Evolutionary conservation across 2,888 invertebrate genomes (phyloP).

Genomic region (Papilio protenor): DNA sequence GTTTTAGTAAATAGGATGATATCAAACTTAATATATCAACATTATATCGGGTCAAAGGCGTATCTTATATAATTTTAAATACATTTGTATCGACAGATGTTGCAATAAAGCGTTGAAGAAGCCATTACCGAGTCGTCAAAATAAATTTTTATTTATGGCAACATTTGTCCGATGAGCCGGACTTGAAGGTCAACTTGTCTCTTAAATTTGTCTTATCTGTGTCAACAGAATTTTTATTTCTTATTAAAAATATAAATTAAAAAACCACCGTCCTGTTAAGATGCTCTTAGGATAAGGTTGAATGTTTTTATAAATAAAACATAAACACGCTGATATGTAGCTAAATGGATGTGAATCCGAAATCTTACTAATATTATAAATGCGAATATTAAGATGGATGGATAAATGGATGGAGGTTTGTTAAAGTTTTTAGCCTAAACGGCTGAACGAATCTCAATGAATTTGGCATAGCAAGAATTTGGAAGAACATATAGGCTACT

Average conservation of each 20-base stretch:
- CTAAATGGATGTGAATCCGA: neutral
- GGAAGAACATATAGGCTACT: too few species aligned
- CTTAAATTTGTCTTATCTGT: constrained; percentile 39
- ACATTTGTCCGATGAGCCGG: constrained; percentile 19
- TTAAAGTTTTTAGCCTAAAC: too few species aligned
- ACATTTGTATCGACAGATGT: constrained; percentile 17
- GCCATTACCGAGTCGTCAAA: constrained; percentile 16
- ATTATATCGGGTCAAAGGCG: neutral
- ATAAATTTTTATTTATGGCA: constrained; percentile 31
- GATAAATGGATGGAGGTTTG: too few species aligned
- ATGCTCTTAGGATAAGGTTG: constrained; percentile 18
- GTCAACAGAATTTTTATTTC: constrained; percentile 32
- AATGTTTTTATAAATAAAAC: constrained; percentile 16
- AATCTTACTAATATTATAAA: neutral
- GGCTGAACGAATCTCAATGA: too few species aligned
- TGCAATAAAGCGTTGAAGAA: constrained; percentile 23
- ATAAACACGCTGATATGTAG: neutral
- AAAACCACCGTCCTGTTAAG: constrained; percentile 14
- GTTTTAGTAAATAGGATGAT: too few species aligned
- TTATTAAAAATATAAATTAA: constrained; percentile 23
- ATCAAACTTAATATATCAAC: neutral
- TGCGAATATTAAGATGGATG: too few species aligned
- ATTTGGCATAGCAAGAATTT: too few species aligned
- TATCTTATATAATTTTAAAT: constrained; percentile 20
- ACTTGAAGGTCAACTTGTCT: constrained; percentile 35